phyloP scores from a whole-genome alignment of 2,888 invertebrate genomes.

The Acleris holmiana region DNA sequence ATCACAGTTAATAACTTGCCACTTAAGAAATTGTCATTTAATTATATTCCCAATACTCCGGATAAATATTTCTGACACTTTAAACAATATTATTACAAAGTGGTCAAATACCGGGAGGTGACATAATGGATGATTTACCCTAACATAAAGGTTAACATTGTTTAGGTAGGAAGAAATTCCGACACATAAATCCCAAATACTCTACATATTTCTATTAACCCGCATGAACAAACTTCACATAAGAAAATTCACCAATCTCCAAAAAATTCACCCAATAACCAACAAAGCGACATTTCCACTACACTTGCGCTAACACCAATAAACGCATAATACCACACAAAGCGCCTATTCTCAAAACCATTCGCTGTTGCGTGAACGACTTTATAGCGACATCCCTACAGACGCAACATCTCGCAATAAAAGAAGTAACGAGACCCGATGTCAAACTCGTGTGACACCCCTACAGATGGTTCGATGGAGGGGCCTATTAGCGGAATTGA shows the following conservation, averaged over 20 bases:
- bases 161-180: too few relatives aligned
- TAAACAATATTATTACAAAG: too few relatives aligned
- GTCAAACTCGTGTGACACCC: slow-evolving; percentile 34
- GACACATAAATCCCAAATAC: too few relatives aligned
- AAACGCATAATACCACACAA: slow-evolving; percentile 19
- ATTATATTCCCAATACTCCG: too few relatives aligned
- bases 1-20: too few relatives aligned
- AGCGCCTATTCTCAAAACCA: slow-evolving; percentile 22
- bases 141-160: too few relatives aligned
- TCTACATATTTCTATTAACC: too few relatives aligned
- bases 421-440: slow-evolving; percentile 29
- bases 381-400: slow-evolving; percentile 25
- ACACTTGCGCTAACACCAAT: slow-evolving; percentile 2
- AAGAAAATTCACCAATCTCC: background rate
- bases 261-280: background rate
- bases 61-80: too few relatives aligned
- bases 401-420: slow-evolving; percentile 31
- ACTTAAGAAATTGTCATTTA: too few relatives aligned
- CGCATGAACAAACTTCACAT: too few relatives aligned
- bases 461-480: slow-evolving; percentile 16
- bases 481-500: slow-evolving; percentile 24
- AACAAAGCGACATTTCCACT: slow-evolving; percentile 1
- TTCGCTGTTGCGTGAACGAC: slow-evolving; percentile 26
- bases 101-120: too few relatives aligned
- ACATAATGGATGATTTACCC: too few relatives aligned